Evolutionary conservation across 2,797 vertebrate genomes (phyloP), one percentile per base, ranked within the genome.

Genomic region (Fistularia commersonii): DNA sequence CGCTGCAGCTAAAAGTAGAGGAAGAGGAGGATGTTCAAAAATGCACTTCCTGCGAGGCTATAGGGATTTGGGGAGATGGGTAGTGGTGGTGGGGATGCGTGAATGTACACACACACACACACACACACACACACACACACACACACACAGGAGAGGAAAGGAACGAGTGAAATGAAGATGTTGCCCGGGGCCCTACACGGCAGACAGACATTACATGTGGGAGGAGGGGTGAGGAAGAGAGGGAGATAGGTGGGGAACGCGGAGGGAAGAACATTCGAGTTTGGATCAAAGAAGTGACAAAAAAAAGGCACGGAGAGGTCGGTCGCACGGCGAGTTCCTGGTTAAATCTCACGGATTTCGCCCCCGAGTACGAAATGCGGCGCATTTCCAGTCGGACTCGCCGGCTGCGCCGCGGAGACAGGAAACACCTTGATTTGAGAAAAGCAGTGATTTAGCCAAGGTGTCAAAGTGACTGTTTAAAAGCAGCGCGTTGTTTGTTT

Each of bases 101-200:
- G 23, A 23, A 23, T 23, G 23, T 23, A 23, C 23, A 23, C 23
- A 23, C 23, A 23, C 23, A 23, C 23, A 23, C 23, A 23, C 23
- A 23, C 23, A 23, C 23, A 23, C 23, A 23, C 23, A 23, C 23
- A 23, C 23, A 23, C 23, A 23, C 23, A 23, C 23, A 23, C 23
- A 23, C 23, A 23, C 23, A 23, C 23, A 23, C 23, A 4, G 23
- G 23, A 23, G 63, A 7, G 52, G 61, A 68, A 11, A 41, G 40
- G 46, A 57, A 49, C 47, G 65, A 58, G 77, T 65, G 64, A 72
- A 62, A 55, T 62, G 55, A 81, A 81, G 67, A 81, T 68, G 66
- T 57, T 82, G 83, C 85, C 84, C 67, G 60, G 59, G 81, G 80
- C 65, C 64, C 63, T 55, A 37, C 46, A 61, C 67, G 57, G 65